Base-by-base conservation (phyloP, 2,797 vertebrate genomes). In the Pseudomugil tenellus region DNA sequence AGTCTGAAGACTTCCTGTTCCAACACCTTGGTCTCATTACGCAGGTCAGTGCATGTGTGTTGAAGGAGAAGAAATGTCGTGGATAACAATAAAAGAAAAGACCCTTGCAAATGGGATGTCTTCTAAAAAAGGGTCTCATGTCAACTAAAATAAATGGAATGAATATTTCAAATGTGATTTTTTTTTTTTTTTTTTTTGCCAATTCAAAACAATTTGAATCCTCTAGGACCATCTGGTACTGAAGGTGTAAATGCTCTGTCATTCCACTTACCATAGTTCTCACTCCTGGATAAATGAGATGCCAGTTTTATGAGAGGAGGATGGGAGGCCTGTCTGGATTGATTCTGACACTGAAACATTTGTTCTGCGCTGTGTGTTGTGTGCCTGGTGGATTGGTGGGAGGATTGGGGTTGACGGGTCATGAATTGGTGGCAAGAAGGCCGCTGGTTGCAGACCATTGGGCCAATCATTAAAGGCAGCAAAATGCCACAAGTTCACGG, bases 331-430 rank as follows among this genome's bases (percentile, higher is more conserved):
- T 86, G 88, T 89, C 85, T 85, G 86, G 85, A 93, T 92, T 90
- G 90, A 91, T 89, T 92, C 89, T 84, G 91, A 89, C 92, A 89
- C 75, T 7, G 68, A 89, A 84, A 92, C 89, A 91, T 94, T 93
- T 92, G 91, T 89, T 89, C 79, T 77, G 80, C 55, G 89, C 86
- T 70, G 80, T 80, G 89, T 87, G 87, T 79, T 87, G 87, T 88
- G 90, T 74, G 87, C 82, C 85, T 95, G 92, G 92, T 92, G 93
- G 94, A 95, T 94, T 93, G 94, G 91, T 86, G 84, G 79, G 80
- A 89, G 90, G 90, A 94, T 94, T 93, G 92, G 76, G 93, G 89
- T 88, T 94, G 94, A 93, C 94, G 89, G 92, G 91, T 91, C 91
- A 93, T 92, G 94, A 95, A 96, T 95, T 95, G 92, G 91, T 89